Evolutionary conservation across 2,113 vertebrate genomes (phyloP).

Genomic region (Centropus bengalensis): DNA sequence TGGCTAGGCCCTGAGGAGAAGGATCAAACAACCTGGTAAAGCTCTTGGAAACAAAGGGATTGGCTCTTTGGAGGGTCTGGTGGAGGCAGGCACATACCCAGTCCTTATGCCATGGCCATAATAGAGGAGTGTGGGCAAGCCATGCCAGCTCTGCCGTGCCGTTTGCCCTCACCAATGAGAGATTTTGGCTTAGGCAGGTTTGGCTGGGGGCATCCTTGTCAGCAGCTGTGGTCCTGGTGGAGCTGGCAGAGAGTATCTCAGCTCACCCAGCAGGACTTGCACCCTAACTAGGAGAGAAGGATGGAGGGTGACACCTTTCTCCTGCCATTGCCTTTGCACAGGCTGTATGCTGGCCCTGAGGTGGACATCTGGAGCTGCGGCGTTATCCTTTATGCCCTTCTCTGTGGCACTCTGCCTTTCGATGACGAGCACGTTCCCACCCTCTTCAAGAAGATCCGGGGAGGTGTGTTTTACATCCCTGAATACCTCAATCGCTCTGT

Average conservation of each 20-base stretch:
- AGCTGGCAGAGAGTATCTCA: background rate
- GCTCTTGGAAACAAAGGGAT: background rate
- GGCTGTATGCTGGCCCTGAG: conserved; percentile 95
- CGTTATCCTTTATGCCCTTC: conserved; percentile 95
- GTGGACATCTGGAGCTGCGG: conserved; percentile 99
- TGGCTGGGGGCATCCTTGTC: accelerated
- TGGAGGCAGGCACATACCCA: background rate
- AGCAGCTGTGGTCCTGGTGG: background rate
- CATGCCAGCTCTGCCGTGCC: background rate
- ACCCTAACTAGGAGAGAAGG: background rate
- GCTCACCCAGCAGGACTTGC: background rate
- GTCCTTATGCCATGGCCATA: accelerated
- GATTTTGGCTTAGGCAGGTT: background rate
- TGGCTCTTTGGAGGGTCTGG: background rate
- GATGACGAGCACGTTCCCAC: conserved; percentile 97
- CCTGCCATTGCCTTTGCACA: conserved; percentile 30
- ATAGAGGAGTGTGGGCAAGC: background rate
- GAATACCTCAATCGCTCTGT: conserved; percentile 94
- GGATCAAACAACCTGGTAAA: background rate
- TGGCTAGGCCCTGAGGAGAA: background rate
- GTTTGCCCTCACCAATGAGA: background rate
- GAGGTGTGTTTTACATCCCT: conserved; percentile 98
- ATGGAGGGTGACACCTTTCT: background rate
- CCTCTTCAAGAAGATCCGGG: conserved; percentile 97
- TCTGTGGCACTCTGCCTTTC: conserved; percentile 96